Base-by-base conservation (phyloP, 2,113 vertebrate species). In the Lathamus discolor region DNA sequence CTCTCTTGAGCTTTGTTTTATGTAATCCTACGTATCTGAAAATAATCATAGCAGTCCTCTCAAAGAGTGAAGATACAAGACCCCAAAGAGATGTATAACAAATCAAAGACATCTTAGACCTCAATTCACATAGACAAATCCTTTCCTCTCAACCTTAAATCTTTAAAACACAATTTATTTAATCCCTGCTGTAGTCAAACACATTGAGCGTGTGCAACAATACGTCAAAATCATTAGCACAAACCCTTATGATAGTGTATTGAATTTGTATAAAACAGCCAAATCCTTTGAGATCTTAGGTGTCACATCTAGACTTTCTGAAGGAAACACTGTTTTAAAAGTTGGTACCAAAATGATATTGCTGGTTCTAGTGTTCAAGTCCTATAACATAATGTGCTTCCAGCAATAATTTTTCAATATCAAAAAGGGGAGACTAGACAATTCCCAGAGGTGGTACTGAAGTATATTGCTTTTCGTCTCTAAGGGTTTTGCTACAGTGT, bases 131-230 rank as follows among this genome's bases (percentile, higher is more conserved):
- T 96, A 94, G 25, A 49, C 81, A 95, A 97, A 97, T 97, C 84
- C 86, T 81, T 93, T 94, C 55, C 63, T 87, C 87, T 97, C 92
- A 94, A 52, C 29, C 76, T 96, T 91, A 91, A 95, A 96, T 94
- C 93, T 73, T 92, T 90, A 93, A 88, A 96, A 84, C 74, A 96
- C 88, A 92, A 94, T 97, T 97, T 96, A 91, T 97, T 96, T 97
- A 96, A 97, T 94, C 84, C 86, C 61, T 88, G 73, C 69, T 78
- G 54, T 70, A 87, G 83, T 85, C 90, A 96, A 97, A 95, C 51
- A 95, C 49, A 31, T 69, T 29, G 63, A 93, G 18, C 48, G 57
- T 96, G 95, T 88, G 76, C 51, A 91, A 93, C 83, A 97, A 96
- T 97, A 94, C 70, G 41, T 95, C 74, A 90, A 86, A 96, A 93